phyloP scores from a whole-genome alignment of 1,140 invertebrate species.

The Lepidotrigona ventralis region DNA sequence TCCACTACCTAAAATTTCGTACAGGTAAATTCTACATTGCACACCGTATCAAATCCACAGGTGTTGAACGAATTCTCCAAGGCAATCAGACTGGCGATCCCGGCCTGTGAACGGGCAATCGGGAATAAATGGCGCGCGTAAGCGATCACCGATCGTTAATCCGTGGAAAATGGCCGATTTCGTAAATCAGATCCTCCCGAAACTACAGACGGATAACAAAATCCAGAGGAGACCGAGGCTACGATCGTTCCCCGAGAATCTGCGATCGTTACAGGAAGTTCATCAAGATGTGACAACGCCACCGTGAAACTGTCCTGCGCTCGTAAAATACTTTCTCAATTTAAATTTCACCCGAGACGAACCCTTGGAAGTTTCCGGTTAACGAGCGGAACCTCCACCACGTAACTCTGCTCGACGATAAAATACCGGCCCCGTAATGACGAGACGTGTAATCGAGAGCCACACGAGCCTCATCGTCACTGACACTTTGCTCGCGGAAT shows the following conservation, averaged over 20 bases:
- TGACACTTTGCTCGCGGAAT: slow-evolving; percentile 44
- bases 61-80: slow-evolving; percentile 18
- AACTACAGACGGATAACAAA: slow-evolving; percentile 56
- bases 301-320: slow-evolving; percentile 77
- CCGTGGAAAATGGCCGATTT: slow-evolving; percentile 53
- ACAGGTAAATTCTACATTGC: not conserved
- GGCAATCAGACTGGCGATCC: not conserved
- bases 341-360: slow-evolving; percentile 78
- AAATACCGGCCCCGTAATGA: slow-evolving; percentile 73
- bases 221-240: slow-evolving; percentile 23
- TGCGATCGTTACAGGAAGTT: slow-evolving; percentile 79
- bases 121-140: slow-evolving; percentile 43
- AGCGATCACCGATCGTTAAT: slow-evolving; percentile 66
- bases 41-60: slow-evolving; percentile 24
- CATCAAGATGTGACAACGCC: slow-evolving; percentile 81
- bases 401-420: slow-evolving; percentile 74
- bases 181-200: slow-evolving; percentile 45
- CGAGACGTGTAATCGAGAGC: slow-evolving; percentile 73
- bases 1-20: too few species aligned
- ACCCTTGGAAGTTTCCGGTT: slow-evolving; percentile 74
- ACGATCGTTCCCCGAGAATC: slow-evolving; percentile 64
- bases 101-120: slow-evolving; percentile 30
- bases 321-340: slow-evolving; percentile 81
- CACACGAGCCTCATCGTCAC: slow-evolving; percentile 68
- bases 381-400: slow-evolving; percentile 76